These are phyloP conservation scores for Steinernema scapterisci DNA, from an alignment of 2,888 invertebrate genomes.

Conservation along the genomic window DNA sequence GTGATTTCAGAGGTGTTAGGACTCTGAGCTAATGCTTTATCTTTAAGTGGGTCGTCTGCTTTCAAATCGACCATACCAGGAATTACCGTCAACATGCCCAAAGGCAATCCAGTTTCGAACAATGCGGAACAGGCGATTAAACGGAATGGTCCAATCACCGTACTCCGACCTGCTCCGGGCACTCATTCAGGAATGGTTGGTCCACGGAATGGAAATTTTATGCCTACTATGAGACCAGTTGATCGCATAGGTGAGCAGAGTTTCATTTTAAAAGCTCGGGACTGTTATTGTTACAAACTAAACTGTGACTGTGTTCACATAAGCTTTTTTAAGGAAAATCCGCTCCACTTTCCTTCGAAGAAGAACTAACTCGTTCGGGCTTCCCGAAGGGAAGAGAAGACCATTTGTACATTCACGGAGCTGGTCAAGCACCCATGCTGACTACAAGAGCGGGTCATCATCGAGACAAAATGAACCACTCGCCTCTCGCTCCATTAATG, in stretches of 20 bases:
- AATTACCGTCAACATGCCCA: slow-evolving; percentile 7
- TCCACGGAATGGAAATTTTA: not conserved
- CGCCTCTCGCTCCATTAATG: slow-evolving; percentile 7
- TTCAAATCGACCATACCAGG: slow-evolving; percentile 12
- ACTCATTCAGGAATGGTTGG: not conserved
- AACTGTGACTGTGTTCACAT: not conserved
- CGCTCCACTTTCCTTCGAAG: not conserved
- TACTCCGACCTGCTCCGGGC: not conserved
- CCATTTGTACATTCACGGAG: not conserved
- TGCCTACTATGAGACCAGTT: not conserved
- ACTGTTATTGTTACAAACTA: not conserved
- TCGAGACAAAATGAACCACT: slow-evolving; percentile 12
- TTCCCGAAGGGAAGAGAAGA: not conserved
- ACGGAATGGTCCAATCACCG: not conserved
- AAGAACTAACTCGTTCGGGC: not conserved
- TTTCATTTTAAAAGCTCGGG: not conserved
- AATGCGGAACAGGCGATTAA: not conserved
- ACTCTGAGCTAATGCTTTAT: not conserved
- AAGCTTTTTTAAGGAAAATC: not conserved
- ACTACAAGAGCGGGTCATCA: slow-evolving; percentile 37
- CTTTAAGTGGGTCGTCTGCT: not conserved
- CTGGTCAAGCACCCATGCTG: slow-evolving; percentile 48
- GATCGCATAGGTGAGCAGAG: not conserved
- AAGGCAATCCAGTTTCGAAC: not conserved
- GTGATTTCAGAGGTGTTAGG: not conserved